Percentiles rank a stretch among this genome's conserved stretches.
Evolutionary conservation across 1,140 invertebrate genomes (phyloP).

Genomic region (Anoplolepis gracilipes): DNA sequence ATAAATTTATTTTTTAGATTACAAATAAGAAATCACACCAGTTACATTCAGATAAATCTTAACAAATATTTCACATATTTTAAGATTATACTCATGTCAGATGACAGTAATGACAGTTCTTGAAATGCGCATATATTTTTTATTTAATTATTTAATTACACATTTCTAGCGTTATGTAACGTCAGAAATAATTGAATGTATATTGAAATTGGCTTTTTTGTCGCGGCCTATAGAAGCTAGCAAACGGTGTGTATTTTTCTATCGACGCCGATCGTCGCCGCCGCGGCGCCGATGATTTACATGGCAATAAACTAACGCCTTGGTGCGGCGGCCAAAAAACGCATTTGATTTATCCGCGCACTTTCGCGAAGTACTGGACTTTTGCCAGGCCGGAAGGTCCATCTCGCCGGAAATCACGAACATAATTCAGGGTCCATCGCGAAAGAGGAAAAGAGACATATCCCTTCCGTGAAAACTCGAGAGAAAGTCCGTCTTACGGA

Average conservation of each 20-base stretch:
- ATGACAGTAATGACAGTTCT: not conserved
- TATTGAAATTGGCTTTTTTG: not conserved
- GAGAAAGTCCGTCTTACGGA: constrained; percentile 16
- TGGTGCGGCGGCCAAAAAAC: constrained; percentile 65
- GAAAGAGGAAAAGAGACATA: not conserved
- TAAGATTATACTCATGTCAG: not conserved
- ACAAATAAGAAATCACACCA: not conserved
- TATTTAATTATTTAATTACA: constrained; percentile 40
- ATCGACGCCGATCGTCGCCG: constrained; percentile 53
- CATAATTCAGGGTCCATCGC: constrained; percentile 72
- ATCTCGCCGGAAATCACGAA: constrained; percentile 80
- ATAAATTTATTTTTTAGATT: not conserved
- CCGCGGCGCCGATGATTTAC: constrained; percentile 72
- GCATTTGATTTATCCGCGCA: constrained; percentile 77
- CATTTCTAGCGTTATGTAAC: no score
- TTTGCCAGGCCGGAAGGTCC: constrained; percentile 80
- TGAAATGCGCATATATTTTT: not conserved
- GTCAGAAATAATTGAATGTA: no score
- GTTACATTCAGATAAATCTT: not conserved
- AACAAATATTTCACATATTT: no score
- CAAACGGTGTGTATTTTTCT: constrained; percentile 52
- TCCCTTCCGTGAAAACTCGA: constrained; percentile 6
- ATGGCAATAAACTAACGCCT: constrained; percentile 76
- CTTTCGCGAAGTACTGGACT: constrained; percentile 76
- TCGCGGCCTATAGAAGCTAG: not conserved